These are phyloP conservation scores for Drosophila hawaiiensis DNA, from an alignment of 2,888 invertebrate genomes.

Conservation along the genomic window DNA sequence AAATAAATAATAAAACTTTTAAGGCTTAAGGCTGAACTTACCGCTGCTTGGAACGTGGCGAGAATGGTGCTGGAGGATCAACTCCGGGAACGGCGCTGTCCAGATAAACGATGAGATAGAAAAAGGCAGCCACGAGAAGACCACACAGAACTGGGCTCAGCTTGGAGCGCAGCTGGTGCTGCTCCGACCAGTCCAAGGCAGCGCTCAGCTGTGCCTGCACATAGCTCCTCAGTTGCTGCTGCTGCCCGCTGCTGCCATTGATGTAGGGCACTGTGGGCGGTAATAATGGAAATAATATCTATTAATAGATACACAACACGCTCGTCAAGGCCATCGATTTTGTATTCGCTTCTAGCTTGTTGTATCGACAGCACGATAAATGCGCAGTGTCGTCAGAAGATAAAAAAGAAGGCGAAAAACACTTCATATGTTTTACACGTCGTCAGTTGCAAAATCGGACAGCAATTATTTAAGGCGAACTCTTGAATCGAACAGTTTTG, in stretches of 20 bases:
- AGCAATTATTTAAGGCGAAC: conserved; percentile 28
- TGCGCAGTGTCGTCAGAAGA: conserved; percentile 5
- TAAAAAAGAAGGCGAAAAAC: background rate
- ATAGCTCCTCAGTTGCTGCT: conserved; percentile 63
- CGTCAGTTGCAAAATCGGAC: conserved; percentile 12
- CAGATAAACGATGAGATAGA: conserved; percentile 87
- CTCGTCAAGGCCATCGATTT: conserved; percentile 38
- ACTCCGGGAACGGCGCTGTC: conserved; percentile 88
- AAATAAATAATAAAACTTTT: background rate
- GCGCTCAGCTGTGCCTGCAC: conserved; percentile 66
- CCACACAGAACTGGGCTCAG: conserved; percentile 85
- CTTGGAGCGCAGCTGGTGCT: conserved; percentile 66
- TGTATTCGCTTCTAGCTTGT: conserved; percentile 8
- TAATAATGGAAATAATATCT: conserved; percentile 22
- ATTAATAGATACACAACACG: conserved; percentile 33
- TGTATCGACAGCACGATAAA: conserved; percentile 38
- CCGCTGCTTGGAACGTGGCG: conserved; percentile 86
- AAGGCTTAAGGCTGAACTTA: conserved; percentile 50
- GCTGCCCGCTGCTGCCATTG: conserved; percentile 61
- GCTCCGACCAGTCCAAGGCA: conserved; percentile 70
- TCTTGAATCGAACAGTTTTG: conserved; percentile 37
- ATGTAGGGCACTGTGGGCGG: conserved; percentile 72
- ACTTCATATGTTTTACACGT: background rate
- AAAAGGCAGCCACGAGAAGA: conserved; percentile 86
- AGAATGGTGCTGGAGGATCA: conserved; percentile 87